phyloP scores from a whole-genome alignment of 2,113 vertebrate species.

The Genyomyrus donnyi region DNA sequence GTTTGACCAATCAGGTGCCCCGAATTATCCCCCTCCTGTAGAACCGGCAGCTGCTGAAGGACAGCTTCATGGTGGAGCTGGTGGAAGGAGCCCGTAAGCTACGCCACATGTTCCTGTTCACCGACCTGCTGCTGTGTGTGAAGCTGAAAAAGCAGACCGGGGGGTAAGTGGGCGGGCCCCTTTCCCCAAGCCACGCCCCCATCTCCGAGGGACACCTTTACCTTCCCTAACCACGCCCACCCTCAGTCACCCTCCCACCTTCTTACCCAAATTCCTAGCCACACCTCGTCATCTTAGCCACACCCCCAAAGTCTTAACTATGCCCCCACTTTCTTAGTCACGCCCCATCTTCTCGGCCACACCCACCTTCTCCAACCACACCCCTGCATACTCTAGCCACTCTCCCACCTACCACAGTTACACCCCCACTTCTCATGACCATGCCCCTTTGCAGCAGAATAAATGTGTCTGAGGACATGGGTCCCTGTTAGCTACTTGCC shows the following conservation, averaged over 20 bases:
- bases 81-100: constrained; percentile 88
- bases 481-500: neutral
- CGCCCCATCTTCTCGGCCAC: neutral
- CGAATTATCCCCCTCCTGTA: constrained; percentile 36
- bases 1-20: neutral
- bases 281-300: neutral
- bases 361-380: neutral
- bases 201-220: neutral
- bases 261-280: neutral
- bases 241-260: neutral
- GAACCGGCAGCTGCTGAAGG: constrained; percentile 88
- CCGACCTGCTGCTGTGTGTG: constrained; percentile 85
- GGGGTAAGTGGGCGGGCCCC: constrained; percentile 63
- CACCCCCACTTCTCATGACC: neutral
- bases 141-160: constrained; percentile 91
- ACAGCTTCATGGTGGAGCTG: constrained; percentile 94
- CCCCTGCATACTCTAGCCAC: neutral
- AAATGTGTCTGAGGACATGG: neutral
- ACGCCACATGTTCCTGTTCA: constrained; percentile 91
- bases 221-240: neutral
- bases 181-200: neutral
- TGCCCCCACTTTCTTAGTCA: neutral
- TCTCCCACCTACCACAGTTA: neutral
- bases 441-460: neutral
- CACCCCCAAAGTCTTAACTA: neutral